Conservation (phyloP, 1,140 invertebrate genomes). For the Drosophila neocordata region DNA sequence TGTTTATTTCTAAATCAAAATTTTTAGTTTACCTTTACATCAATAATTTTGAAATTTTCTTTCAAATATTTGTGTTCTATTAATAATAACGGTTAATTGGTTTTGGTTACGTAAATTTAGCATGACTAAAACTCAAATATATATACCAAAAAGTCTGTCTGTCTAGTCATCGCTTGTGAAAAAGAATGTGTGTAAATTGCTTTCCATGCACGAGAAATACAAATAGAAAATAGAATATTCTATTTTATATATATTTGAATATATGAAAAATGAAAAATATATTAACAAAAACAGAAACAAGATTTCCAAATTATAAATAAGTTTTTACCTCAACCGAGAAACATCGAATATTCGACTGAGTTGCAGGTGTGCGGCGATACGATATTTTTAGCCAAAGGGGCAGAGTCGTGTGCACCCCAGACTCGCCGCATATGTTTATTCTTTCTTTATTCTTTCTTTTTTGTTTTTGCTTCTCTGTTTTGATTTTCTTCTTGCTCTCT, state of each 20-base stretch:
- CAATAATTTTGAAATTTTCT: neutral
- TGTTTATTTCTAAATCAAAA: too few species aligned
- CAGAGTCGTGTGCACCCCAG: conserved; percentile 59
- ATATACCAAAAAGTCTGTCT: neutral
- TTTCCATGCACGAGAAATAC: conserved; percentile 46
- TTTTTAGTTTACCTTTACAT: neutral
- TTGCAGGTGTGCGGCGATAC: conserved; percentile 71
- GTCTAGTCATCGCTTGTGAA: conserved; percentile 5
- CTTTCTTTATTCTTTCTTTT: neutral
- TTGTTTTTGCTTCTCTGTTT: conserved; percentile 7
- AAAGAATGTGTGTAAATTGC: conserved; percentile 67
- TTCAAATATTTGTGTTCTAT: neutral
- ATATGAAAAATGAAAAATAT: conserved; percentile 31
- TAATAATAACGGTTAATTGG: conserved; percentile 6
- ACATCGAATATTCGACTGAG: conserved; percentile 2
- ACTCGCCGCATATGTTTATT: conserved; percentile 45
- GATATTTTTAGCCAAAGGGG: conserved; percentile 63
- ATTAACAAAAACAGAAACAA: conserved; percentile 40
- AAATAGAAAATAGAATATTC: conserved; percentile 38
- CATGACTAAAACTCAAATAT: neutral
- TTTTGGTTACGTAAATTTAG: conserved; percentile 1
- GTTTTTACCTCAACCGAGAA: conserved; percentile 70
- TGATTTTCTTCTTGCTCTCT: conserved; percentile 25
- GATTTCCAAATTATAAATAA: conserved; percentile 78
- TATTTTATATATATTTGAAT: conserved; percentile 42